Conservation (phyloP, 2,797 vertebrate species). For the Sarcophilus harrisii region DNA sequence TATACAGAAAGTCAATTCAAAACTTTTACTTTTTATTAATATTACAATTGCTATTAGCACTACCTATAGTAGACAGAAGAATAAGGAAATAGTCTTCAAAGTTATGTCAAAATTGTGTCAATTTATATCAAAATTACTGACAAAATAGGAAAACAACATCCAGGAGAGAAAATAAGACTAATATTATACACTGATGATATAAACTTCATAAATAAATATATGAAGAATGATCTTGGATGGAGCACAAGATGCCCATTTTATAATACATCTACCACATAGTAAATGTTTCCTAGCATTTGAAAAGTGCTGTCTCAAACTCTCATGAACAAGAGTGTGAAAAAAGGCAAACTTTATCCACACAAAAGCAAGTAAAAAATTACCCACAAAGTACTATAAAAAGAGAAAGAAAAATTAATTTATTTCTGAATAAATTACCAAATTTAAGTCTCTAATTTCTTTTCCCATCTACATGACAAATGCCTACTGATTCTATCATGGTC, state of each 20-base stretch:
- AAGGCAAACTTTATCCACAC: slow-evolving; percentile 41
- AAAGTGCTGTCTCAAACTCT: slow-evolving; percentile 3
- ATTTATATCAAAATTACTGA: not conserved
- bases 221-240: not conserved
- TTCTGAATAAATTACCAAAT: not conserved
- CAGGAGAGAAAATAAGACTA: not conserved
- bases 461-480: not conserved
- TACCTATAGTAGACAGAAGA: slow-evolving; percentile 17
- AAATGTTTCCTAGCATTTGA: slow-evolving; percentile 34
- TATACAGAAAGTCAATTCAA: slow-evolving; percentile 25
- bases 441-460: slow-evolving; percentile 9
- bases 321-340: not conserved
- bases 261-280: slow-evolving; percentile 42
- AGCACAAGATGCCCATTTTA: slow-evolving; percentile 32
- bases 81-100: slow-evolving; percentile 12
- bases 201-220: slow-evolving; percentile 14
- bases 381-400: not conserved
- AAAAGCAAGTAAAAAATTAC: slow-evolving; percentile 49
- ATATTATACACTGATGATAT: not conserved
- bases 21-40: slow-evolving; percentile 31
- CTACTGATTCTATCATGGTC: not conserved
- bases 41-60: slow-evolving; percentile 29
- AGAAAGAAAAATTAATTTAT: not conserved
- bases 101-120: not conserved
- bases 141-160: not conserved